Evolutionary conservation across 1,140 invertebrate species (phyloP).

Genomic region (Thaumatotibia leucotreta): DNA sequence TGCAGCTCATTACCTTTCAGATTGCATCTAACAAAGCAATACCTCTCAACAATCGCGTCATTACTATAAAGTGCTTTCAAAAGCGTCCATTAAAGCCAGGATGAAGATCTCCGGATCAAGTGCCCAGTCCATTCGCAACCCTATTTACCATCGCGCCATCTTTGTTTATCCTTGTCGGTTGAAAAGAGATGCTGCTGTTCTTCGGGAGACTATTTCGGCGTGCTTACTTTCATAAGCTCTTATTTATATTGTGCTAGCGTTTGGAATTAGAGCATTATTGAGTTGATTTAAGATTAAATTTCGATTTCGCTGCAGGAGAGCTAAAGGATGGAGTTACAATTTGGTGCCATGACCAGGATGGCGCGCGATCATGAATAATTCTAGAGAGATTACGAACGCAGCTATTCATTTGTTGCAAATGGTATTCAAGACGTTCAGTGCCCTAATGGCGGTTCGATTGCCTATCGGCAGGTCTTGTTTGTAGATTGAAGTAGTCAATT

Average conservation of each 20-base stretch:
- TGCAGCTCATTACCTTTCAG: slow-evolving; percentile 12
- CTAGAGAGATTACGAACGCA: slow-evolving; percentile 15
- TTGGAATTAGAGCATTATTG: background rate
- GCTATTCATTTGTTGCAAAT: slow-evolving; percentile 20
- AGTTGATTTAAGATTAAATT: background rate
- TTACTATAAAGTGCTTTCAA: slow-evolving; percentile 14
- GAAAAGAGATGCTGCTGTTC: background rate
- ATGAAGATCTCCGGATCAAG: slow-evolving; percentile 9
- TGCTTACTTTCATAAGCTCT: background rate
- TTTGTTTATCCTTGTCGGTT: background rate
- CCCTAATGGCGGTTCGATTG: slow-evolving; percentile 2
- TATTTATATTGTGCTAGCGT: background rate
- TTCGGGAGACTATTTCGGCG: background rate
- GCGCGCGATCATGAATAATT: slow-evolving; percentile 17
- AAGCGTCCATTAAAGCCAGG: slow-evolving; percentile 9
- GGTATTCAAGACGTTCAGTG: slow-evolving; percentile 8
- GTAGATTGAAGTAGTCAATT: background rate
- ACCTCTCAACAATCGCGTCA: slow-evolving; percentile 13
- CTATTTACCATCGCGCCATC: background rate
- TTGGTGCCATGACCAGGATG: slow-evolving; percentile 6
- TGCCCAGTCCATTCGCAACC: slow-evolving; percentile 5
- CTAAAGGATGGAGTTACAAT: background rate
- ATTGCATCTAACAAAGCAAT: slow-evolving; percentile 13
- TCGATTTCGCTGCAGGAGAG: background rate
- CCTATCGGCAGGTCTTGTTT: slow-evolving; percentile 4